A percentile compares a stretch with the other conserved stretches of the same genome.
Evolutionary conservation across 2,113 vertebrate species (phyloP).

Genomic region (Odontophorus gujanensis): DNA sequence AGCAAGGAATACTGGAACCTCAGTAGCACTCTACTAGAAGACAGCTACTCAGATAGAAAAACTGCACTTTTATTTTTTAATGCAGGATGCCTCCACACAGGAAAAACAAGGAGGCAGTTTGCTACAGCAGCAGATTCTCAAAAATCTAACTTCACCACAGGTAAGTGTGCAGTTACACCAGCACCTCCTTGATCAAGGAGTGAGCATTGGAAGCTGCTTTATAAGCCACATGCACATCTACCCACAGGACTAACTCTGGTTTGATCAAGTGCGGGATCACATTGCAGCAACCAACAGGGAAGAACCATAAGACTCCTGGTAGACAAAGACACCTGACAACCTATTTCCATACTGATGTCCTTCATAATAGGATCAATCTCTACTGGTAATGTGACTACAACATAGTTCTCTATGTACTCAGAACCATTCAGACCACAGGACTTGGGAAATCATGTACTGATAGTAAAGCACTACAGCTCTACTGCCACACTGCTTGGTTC

Average conservation of each 20-base stretch:
- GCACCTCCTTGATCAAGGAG: neutral
- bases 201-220: neutral
- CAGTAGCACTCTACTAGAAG: neutral
- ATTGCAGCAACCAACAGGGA: neutral
- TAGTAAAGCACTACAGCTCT: neutral
- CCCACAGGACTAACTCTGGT: neutral
- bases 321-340: neutral
- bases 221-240: neutral
- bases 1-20: neutral
- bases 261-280: neutral
- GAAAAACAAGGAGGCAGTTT: neutral
- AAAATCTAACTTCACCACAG: neutral
- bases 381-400: neutral
- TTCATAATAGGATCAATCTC: neutral
- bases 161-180: neutral
- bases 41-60: neutral
- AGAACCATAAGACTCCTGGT: neutral
- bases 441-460: neutral
- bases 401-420: neutral
- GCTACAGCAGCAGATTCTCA: neutral
- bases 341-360: neutral
- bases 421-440: neutral
- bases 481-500: accelerated
- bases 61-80: neutral
- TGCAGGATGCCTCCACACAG: neutral